Evolutionary conservation across 2,888 invertebrate species (phyloP).

Genomic region (Lasius fuliginosus): DNA sequence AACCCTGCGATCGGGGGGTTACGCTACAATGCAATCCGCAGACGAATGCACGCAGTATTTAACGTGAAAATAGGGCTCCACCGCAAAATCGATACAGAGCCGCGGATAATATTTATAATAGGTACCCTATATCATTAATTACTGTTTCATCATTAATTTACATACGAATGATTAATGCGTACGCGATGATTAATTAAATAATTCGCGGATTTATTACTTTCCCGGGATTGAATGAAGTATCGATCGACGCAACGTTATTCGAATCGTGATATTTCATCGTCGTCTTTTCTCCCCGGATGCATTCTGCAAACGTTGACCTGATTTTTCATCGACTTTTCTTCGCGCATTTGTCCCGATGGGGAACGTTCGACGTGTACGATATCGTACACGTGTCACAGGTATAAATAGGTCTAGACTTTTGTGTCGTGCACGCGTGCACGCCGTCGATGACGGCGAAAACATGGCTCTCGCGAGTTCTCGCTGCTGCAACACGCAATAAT

Average conservation of each 20-base stretch:
- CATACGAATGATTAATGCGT: constrained; percentile 19
- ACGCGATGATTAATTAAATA: constrained; percentile 34
- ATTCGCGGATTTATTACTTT: neutral
- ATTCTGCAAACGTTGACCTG: constrained; percentile 11
- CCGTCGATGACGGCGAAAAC: constrained; percentile 20
- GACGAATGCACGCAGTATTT: neutral
- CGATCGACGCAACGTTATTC: constrained; percentile 17
- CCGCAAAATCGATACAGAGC: constrained; percentile 8
- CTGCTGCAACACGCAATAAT: constrained; percentile 40
- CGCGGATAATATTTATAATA: neutral
- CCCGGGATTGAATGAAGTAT: neutral
- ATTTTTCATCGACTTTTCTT: constrained; percentile 42
- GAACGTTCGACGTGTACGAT: neutral
- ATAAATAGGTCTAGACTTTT: constrained; percentile 42
- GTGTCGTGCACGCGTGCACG: neutral
- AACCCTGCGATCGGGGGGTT: neutral
- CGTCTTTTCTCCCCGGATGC: constrained; percentile 2
- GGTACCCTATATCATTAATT: constrained; percentile 3
- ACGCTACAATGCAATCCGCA: neutral
- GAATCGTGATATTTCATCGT: neutral
- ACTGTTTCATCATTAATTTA: constrained; percentile 28
- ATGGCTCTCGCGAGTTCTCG: constrained; percentile 15
- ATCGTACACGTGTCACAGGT: neutral
- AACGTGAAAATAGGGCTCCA: constrained; percentile 7
- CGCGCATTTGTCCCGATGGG: constrained; percentile 1